phyloP scores from a whole-genome alignment of 1,140 invertebrate species.

The Hyphantria cunea region DNA sequence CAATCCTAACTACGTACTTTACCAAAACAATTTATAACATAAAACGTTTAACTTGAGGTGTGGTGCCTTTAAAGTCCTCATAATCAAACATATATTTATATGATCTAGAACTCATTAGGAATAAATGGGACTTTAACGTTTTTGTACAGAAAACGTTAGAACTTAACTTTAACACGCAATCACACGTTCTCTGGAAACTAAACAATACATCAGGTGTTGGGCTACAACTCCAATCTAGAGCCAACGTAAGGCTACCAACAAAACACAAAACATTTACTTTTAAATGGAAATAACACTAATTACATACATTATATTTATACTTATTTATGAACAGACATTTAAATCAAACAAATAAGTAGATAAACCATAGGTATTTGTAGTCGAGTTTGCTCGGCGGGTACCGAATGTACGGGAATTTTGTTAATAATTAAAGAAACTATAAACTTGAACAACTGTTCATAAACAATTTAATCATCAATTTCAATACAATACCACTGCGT shows the following conservation, averaged over 20 bases:
- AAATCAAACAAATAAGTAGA: conserved; percentile 44
- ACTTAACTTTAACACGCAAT: conserved; percentile 21
- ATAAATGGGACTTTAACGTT: conserved; percentile 47
- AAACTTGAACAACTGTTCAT: no score
- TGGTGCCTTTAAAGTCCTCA: conserved; percentile 35
- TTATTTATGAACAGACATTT: conserved; percentile 57
- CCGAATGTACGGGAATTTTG: no score
- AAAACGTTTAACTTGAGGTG: conserved; percentile 27
- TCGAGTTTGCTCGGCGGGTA: no score
- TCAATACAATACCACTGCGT: no score
- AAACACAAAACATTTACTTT: conserved; percentile 58
- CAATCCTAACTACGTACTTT: conserved; percentile 33
- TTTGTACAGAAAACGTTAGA: conserved; percentile 22
- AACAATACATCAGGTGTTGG: conserved; percentile 29
- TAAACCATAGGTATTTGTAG: conserved; percentile 3
- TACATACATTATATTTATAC: conserved; percentile 58
- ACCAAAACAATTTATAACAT: conserved; percentile 31
- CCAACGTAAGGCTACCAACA: conserved; percentile 54
- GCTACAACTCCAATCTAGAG: conserved; percentile 43
- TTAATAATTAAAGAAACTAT: no score
- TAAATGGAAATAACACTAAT: conserved; percentile 61
- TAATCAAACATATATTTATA: conserved; percentile 75
- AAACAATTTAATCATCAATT: no score
- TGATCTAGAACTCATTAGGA: conserved; percentile 78
- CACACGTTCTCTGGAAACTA: conserved; percentile 34